Evolutionary conservation across 1,140 invertebrate genomes (phyloP), one percentile per base, ranked within the genome.

Genomic region (Ladona fulva): DNA sequence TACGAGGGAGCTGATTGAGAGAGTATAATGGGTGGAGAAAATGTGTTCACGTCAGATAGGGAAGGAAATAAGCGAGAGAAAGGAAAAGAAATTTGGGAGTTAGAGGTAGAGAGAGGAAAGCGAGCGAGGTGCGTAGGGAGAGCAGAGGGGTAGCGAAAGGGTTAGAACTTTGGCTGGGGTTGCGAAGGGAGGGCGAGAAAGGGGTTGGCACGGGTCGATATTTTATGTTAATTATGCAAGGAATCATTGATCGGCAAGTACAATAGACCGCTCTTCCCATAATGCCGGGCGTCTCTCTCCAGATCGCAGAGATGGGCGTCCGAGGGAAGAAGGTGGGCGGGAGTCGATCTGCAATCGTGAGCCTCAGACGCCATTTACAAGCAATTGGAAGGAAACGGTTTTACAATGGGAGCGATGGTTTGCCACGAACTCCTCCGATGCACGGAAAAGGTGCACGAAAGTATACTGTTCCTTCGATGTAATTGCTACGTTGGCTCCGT

Each of bases 201-300:
- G 52, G 52, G 52, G 52, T 66, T 22, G 52, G 52, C 14, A n/a
- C n/a, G 52, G 52, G 12, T 66, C 52, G 12, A 66, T 66, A 66
- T 66, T 66, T 66, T 66, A 66, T 66, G 52, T 66, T 66, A 66
- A 66, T 66, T 66, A 66, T 66, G 52, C 52, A 16, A 22, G n/a
- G 52, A 66, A 66, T 66, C 52, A 66, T 66, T 66, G 52, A 66
- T 66, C 52, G 52, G 52, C 52, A 66, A 66, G 52, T 66, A 66
- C 52, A 66, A 66, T 66, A 66, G 52, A 66, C 52, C 52, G 52
- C 52, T 22, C 52, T 66, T 66, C 52, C 52, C 52, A 66, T 66
- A 66, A 66, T 66, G 14, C 52, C 52, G n/a, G 3, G 16, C n/a
- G 52, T 22, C n/a, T 66, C 52, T 22, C 52, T 66, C 52, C 12